Evolutionary conservation across 37 sponge, comb jelly and placozoan species (phyloP).

Genomic region (Aplysina aerophoba): DNA sequence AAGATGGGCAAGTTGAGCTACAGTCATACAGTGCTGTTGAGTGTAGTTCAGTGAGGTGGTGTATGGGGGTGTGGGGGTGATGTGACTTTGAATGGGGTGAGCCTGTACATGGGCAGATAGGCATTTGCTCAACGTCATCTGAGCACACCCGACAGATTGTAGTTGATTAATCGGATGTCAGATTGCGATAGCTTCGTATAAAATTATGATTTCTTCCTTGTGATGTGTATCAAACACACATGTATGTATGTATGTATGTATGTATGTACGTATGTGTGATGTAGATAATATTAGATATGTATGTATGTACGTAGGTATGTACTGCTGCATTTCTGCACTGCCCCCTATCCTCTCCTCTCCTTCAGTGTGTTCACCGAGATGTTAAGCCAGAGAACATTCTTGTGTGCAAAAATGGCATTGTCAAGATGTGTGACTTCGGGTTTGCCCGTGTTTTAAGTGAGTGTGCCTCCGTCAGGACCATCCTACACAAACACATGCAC

Average conservation of each 20-base stretch:
- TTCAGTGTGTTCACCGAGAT: conserved; percentile 92
- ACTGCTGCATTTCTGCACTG: not conserved
- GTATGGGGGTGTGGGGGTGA: too few relatives aligned
- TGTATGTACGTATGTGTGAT: not conserved
- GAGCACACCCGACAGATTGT: too few relatives aligned
- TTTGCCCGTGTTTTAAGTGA: conserved; percentile 94
- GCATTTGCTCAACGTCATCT: too few relatives aligned
- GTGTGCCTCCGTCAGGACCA: not conserved
- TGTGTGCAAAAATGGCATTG: conserved; percentile 82
- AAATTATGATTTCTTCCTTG: too few relatives aligned
- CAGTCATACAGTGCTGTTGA: too few relatives aligned
- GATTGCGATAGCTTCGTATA: too few relatives aligned
- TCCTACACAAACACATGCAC: not conserved
- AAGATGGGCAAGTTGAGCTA: too few relatives aligned
- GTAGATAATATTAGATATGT: not conserved
- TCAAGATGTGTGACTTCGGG: conserved; percentile 98
- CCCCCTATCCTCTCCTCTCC: not conserved
- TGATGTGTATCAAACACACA: not conserved
- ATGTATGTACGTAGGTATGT: not conserved
- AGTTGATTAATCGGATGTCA: too few relatives aligned
- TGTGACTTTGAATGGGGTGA: too few relatives aligned
- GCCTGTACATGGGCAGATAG: too few relatives aligned
- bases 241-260: not conserved
- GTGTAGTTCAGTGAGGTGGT: too few relatives aligned
- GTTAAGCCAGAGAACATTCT: conserved; percentile 99